Conservation (phyloP, 1,140 invertebrate genomes). For the Cecropterus lyciades region DNA sequence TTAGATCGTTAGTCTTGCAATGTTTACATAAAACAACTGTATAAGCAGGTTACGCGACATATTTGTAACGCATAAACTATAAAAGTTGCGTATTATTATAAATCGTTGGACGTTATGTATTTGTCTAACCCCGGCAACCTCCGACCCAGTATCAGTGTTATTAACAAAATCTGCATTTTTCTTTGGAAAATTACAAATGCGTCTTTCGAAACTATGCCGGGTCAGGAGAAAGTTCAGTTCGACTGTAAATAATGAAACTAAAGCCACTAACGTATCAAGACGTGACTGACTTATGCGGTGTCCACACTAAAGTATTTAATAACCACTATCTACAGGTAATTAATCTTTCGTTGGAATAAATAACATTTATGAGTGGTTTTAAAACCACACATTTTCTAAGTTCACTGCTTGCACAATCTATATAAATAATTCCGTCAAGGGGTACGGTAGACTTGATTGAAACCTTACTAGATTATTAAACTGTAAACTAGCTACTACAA, state of each 20-base stretch:
- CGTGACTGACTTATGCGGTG: slow-evolving; percentile 42
- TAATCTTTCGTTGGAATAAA: too few species aligned
- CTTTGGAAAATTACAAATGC: slow-evolving; percentile 46
- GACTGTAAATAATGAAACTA: slow-evolving; percentile 51
- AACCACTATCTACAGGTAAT: too few species aligned
- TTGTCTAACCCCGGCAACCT: slow-evolving; percentile 53
- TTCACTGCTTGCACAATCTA: too few species aligned
- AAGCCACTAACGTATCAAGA: slow-evolving; percentile 43
- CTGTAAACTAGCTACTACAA: too few species aligned
- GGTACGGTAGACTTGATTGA: too few species aligned
- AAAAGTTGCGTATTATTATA: slow-evolving; percentile 37
- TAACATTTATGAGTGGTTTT: too few species aligned
- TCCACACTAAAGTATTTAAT: neutral
- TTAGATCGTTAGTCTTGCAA: neutral
- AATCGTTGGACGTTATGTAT: slow-evolving; percentile 39
- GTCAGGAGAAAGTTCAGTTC: slow-evolving; percentile 66
- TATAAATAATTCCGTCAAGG: too few species aligned
- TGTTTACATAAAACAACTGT: slow-evolving; percentile 37
- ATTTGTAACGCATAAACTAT: slow-evolving; percentile 33
- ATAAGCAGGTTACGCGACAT: slow-evolving; percentile 27
- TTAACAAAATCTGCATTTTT: slow-evolving; percentile 60
- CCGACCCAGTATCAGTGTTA: slow-evolving; percentile 50
- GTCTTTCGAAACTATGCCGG: slow-evolving; percentile 63
- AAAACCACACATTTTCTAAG: too few species aligned
- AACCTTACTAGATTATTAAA: too few species aligned